Conservation (phyloP, 2,113 vertebrate genomes). For the Carassius gibelio region DNA sequence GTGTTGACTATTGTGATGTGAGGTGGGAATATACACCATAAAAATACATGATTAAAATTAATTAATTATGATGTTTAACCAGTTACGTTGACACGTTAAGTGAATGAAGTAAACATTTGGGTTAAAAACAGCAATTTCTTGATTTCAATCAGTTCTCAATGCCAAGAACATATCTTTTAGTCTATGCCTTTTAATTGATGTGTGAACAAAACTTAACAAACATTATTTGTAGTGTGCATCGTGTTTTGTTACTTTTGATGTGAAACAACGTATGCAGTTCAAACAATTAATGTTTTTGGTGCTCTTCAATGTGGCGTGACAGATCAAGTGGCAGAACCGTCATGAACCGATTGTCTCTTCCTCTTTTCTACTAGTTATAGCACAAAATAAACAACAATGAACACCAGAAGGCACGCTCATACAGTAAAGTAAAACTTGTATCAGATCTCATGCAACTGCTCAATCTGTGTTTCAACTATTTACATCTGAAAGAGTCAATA, state of each 20-base stretch:
- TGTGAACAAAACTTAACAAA: too few species aligned
- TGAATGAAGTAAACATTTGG: background rate
- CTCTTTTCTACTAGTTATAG: background rate
- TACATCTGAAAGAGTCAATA: too few species aligned
- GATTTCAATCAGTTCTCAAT: background rate
- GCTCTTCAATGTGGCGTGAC: background rate
- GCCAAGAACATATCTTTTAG: background rate
- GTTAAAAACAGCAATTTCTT: background rate
- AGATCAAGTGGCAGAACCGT: background rate
- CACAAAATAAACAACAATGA: background rate
- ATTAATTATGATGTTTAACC: background rate
- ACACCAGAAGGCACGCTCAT: background rate
- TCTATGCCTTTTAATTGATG: too few species aligned
- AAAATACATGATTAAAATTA: background rate
- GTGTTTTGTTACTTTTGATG: background rate
- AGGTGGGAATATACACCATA: background rate
- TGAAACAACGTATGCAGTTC: background rate
- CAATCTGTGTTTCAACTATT: background rate
- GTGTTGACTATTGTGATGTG: slow-evolving; percentile 9
- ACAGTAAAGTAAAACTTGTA: background rate
- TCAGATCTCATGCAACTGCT: background rate
- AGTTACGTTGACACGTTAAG: background rate
- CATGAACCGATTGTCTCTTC: background rate
- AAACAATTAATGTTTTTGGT: background rate
- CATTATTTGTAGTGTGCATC: background rate